Conservation (phyloP, 2,113 vertebrate genomes). For the Procapra przewalskii region DNA sequence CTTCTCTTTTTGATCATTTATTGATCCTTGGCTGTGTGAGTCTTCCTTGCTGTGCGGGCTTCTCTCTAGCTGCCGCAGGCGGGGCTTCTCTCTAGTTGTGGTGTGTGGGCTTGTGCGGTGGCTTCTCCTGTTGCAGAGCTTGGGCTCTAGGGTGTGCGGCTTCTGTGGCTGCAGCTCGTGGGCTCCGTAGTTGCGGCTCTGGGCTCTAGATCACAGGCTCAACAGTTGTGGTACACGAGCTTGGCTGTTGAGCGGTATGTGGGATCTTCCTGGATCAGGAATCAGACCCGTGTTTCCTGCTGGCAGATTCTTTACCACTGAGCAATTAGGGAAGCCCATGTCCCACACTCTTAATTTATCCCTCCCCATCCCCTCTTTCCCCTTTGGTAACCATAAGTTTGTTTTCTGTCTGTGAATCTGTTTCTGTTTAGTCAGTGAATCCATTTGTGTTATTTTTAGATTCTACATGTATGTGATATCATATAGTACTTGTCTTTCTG, state of each 20-base stretch:
- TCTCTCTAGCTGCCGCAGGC: not conserved
- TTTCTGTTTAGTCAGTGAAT: not conserved
- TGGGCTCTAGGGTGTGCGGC: not conserved
- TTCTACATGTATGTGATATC: not conserved
- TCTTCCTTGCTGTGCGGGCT: not conserved
- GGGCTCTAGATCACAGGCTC: not conserved
- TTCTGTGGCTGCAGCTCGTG: not conserved
- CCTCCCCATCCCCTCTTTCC: not conserved
- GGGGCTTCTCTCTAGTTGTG: accelerated
- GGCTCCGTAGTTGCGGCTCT: accelerated
- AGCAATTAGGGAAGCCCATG: not conserved
- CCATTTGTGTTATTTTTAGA: not conserved
- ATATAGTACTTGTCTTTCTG: not conserved
- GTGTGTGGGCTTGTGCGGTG: not conserved
- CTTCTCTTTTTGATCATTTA: not conserved
- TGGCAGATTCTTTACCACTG: not conserved
- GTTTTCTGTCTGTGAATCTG: not conserved
- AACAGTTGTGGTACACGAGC: not conserved
- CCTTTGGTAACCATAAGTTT: not conserved
- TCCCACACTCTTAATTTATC: not conserved
- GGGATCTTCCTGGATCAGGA: not conserved
- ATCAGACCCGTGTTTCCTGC: not conserved
- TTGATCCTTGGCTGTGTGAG: not conserved
- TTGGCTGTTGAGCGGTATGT: not conserved
- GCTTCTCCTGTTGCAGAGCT: not conserved